Evolutionary conservation across 2,113 vertebrate species (phyloP).

Genomic region (Rhineura floridana): DNA sequence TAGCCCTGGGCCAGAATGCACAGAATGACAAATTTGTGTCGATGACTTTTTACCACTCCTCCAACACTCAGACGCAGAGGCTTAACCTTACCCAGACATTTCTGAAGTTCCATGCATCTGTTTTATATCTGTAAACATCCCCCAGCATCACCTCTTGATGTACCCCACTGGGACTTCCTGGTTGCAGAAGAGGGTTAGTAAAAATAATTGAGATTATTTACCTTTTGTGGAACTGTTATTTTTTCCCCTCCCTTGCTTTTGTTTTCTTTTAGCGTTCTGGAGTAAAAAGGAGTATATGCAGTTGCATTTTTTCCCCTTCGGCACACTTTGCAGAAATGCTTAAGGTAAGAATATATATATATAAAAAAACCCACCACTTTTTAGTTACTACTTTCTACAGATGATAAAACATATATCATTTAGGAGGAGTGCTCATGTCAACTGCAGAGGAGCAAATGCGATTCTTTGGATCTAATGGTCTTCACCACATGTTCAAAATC

Average conservation of each 20-base stretch:
- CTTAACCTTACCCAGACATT: conserved; percentile 57
- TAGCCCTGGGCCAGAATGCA: conserved; percentile 27
- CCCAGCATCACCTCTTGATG: conserved; percentile 18
- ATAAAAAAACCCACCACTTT: no score
- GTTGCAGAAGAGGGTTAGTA: not conserved
- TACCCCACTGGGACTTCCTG: conserved; percentile 28
- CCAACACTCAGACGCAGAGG: conserved; percentile 50
- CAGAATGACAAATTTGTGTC: conserved; percentile 66
- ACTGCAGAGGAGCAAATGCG: no score
- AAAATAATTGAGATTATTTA: not conserved
- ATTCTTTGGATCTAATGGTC: no score
- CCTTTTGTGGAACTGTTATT: not conserved
- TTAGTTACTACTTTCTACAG: no score
- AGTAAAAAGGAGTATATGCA: not conserved
- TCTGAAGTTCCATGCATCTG: conserved; percentile 70
- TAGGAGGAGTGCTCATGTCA: no score
- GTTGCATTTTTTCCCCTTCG: not conserved
- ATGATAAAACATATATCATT: no score
- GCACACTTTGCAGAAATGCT: not conserved
- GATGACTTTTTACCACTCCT: conserved; percentile 49
- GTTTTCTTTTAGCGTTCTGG: not conserved
- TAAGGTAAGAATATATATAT: not conserved
- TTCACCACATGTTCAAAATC: no score
- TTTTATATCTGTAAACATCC: conserved; percentile 65
- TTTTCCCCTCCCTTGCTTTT: conserved; percentile 22